These are phyloP conservation scores for Neosilurus mollespiculum DNA, from an alignment of 2,797 vertebrate species.

Conservation along the genomic window DNA sequence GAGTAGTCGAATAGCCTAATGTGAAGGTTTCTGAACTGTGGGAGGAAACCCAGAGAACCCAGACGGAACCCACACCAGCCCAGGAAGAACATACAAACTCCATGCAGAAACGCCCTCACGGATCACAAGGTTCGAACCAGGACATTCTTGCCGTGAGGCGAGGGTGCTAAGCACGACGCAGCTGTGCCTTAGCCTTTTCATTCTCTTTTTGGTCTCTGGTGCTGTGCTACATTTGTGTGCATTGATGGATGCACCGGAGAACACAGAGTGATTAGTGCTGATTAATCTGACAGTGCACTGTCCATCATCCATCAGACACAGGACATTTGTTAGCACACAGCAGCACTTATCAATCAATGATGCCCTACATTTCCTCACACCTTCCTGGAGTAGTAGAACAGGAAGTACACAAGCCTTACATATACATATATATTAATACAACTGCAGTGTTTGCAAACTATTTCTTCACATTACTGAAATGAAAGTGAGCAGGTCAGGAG, in stretches of 20 bases:
- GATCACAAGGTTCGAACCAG: too few species aligned
- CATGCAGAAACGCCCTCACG: too few species aligned
- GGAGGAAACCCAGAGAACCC: too few species aligned
- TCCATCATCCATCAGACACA: slow-evolving; percentile 60
- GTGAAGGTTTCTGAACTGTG: too few species aligned
- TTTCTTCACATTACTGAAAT: slow-evolving; percentile 8
- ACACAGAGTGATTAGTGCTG: slow-evolving; percentile 66
- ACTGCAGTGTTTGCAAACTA: slow-evolving; percentile 32
- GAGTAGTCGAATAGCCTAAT: too few species aligned
- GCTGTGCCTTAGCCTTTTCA: too few species aligned
- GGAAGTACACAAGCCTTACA: slow-evolving; percentile 14
- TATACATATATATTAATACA: slow-evolving; percentile 4
- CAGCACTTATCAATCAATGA: slow-evolving; percentile 63
- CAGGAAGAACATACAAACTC: too few species aligned
- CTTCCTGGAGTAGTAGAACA: slow-evolving; percentile 16
- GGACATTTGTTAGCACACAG: slow-evolving; percentile 61
- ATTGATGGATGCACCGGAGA: slow-evolving; percentile 25
- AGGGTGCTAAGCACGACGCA: too few species aligned
- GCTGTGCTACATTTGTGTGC: background rate
- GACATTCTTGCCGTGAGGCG: too few species aligned
- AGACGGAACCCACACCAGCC: too few species aligned
- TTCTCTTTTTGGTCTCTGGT: background rate
- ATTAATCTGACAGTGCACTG: slow-evolving; percentile 47
- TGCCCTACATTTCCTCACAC: slow-evolving; percentile 50
- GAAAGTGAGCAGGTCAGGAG: slow-evolving; percentile 12